A percentile compares a stretch with the other conserved stretches of the same genome.
Evolutionary conservation across 2,113 vertebrate genomes (phyloP).

Genomic region (Gobius niger): DNA sequence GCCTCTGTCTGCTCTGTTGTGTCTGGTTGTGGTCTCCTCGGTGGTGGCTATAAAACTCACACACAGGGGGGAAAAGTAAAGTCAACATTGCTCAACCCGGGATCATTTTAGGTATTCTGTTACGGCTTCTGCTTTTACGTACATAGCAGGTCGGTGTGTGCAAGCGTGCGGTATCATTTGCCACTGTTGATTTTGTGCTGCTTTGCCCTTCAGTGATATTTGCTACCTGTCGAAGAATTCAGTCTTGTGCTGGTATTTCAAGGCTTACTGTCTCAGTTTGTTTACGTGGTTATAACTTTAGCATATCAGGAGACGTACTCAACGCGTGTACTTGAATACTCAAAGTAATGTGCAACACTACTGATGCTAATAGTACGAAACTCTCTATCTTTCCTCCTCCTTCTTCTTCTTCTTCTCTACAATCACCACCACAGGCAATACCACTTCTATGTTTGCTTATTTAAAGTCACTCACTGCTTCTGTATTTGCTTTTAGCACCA

Average conservation of each 20-base stretch:
- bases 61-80: slow-evolving; percentile 30
- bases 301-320: not conserved
- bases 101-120: slow-evolving; percentile 36
- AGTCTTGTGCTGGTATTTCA: not conserved
- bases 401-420: too few species aligned
- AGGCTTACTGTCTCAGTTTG: not conserved
- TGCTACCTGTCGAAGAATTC: slow-evolving; percentile 3
- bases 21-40: not conserved
- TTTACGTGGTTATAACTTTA: not conserved
- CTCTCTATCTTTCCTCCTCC: too few species aligned
- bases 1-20: slow-evolving; percentile 8
- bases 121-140: slow-evolving; percentile 20
- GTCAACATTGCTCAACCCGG: slow-evolving; percentile 49
- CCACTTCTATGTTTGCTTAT: too few species aligned
- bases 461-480: too few species aligned
- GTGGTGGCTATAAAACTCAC: slow-evolving; percentile 42
- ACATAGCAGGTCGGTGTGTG: slow-evolving; percentile 23
- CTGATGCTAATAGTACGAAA: too few species aligned
- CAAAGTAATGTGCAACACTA: not conserved
- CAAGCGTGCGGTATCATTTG: slow-evolving; percentile 19
- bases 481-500: too few species aligned
- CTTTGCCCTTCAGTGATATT: not conserved
- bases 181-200: slow-evolving; percentile 5
- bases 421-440: too few species aligned
- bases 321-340: not conserved